Base-by-base conservation (phyloP, 2,113 vertebrate genomes). In the Eulemur rufifrons region DNA sequence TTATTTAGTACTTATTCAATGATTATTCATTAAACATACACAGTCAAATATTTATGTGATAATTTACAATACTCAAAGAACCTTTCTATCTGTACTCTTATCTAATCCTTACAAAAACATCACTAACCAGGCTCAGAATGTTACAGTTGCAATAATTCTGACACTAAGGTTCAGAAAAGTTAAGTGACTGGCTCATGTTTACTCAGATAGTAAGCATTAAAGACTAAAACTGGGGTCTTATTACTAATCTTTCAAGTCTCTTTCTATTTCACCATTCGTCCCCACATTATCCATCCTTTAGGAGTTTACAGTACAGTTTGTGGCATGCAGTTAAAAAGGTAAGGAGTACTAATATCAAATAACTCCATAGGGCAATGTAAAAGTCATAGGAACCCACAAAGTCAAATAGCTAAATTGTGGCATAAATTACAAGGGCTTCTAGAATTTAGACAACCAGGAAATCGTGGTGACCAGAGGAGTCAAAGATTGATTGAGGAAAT, bases 101-200 rank as follows among this genome's bases (percentile, higher is more conserved):
- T 54, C 39, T 68, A 52, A 85, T 52, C 23, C 47, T 81, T 86
- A 45, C 1, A 92, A 81, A 27, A 85, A 74, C 56, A 76, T 66
- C 42, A 34, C 42, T 66, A 71, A 77, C 4, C 42, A 83, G 63
- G 11, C 10, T 45, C 18, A 56, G 52, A 83, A 89, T 92, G 64
- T 84, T 81, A 85, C 59, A 25, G 83, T 84, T 86, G 71, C 95
- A 95, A 71, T 84, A 68, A 89, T 54, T 95, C 45, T 94, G n/a
- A 94, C 95, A 95, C 29, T 59, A 69, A 91, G 17, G 5, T 92
- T 90, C 52, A 54, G 21, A 89, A 71, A 91, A 85, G 7, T 87
- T 83, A 89, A 89, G 29, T 74, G 63, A 76, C 21, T 66, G 61
- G 4, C 23, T 96, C 11, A 17, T 89, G 29, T 88, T 87, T 84